Conservation (phyloP, 92 coral and sea anemone genomes). For the Diadumene lineata region DNA sequence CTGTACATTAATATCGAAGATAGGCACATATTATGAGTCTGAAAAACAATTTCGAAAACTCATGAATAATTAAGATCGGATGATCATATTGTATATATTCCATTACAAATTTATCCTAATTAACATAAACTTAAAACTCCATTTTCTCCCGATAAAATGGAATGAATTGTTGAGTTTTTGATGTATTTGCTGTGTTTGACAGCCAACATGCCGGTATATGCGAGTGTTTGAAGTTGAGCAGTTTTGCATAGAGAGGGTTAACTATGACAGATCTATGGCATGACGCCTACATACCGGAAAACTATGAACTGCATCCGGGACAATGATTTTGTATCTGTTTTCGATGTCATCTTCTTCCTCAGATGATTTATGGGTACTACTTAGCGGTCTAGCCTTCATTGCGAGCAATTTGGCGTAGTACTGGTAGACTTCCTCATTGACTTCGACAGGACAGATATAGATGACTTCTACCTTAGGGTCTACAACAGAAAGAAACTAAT, state of each 20-base stretch:
- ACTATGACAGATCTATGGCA: too few species aligned
- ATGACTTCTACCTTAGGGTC: slow-evolving; percentile 94
- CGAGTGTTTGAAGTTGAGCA: too few species aligned
- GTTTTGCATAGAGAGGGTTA: too few species aligned
- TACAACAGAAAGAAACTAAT: too few species aligned
- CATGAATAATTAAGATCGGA: too few species aligned
- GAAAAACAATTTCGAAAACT: not conserved
- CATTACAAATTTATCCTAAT: too few species aligned
- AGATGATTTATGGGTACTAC: slow-evolving; percentile 20
- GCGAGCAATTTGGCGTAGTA: slow-evolving; percentile 91
- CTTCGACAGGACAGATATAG: slow-evolving; percentile 91
- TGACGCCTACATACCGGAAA: slow-evolving; percentile 73
- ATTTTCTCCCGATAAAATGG: too few species aligned
- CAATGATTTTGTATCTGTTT: slow-evolving; percentile 89
- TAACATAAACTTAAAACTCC: too few species aligned
- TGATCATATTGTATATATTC: too few species aligned
- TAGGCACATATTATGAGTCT: slow-evolving; percentile 96
- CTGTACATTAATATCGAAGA: slow-evolving; percentile 93
- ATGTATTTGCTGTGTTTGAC: too few species aligned
- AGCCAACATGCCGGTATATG: too few species aligned
- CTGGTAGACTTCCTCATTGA: slow-evolving; percentile 96
- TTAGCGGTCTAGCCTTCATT: slow-evolving; percentile 80
- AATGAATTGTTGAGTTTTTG: too few species aligned
- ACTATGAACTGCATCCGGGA: slow-evolving; percentile 91
- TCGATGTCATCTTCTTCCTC: slow-evolving; percentile 76